Percentiles rank a stretch among this genome's conserved stretches.
Conservation (phyloP, 1,140 invertebrate genomes). For the Thaumetopoea pityocampa region DNA sequence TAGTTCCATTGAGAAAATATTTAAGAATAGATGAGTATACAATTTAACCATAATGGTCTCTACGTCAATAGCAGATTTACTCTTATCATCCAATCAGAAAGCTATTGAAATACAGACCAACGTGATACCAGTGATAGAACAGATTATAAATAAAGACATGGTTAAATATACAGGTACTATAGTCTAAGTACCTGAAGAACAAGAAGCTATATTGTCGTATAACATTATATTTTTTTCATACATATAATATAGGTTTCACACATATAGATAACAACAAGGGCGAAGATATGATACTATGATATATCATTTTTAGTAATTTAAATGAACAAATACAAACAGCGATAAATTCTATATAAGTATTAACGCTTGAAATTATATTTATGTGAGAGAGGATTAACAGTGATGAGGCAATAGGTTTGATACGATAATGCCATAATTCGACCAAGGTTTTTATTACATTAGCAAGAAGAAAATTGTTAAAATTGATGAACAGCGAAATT, state of each 20-base stretch:
- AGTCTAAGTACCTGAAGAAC: constrained; percentile 12
- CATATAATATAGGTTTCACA: constrained; percentile 59
- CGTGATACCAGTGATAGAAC: constrained; percentile 26
- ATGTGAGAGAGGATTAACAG: constrained; percentile 61
- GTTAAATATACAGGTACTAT: constrained; percentile 37
- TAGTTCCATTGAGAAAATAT: constrained; percentile 42
- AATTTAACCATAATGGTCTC: constrained; percentile 28
- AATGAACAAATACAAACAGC: constrained; percentile 40
- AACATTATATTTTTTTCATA: constrained; percentile 49
- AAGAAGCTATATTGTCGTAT: constrained; percentile 66
- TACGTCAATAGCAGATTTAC: constrained; percentile 30
- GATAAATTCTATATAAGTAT: constrained; percentile 47
- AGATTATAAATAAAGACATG: constrained; percentile 32
- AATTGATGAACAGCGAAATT: not conserved
- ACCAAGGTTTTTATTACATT: not conserved
- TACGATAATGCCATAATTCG: constrained; percentile 46
- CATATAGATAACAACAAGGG: constrained; percentile 61
- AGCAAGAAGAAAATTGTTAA: not conserved
- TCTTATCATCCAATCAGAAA: not conserved
- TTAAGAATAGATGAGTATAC: constrained; percentile 31
- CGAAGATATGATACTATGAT: constrained; percentile 63
- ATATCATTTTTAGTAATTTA: constrained; percentile 42
- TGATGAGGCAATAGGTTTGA: constrained; percentile 47
- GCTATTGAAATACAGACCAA: constrained; percentile 35
- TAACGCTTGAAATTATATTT: constrained; percentile 52